Base-by-base conservation (phyloP, 2,888 invertebrate species). In the Malthinus seriepunctatus region DNA sequence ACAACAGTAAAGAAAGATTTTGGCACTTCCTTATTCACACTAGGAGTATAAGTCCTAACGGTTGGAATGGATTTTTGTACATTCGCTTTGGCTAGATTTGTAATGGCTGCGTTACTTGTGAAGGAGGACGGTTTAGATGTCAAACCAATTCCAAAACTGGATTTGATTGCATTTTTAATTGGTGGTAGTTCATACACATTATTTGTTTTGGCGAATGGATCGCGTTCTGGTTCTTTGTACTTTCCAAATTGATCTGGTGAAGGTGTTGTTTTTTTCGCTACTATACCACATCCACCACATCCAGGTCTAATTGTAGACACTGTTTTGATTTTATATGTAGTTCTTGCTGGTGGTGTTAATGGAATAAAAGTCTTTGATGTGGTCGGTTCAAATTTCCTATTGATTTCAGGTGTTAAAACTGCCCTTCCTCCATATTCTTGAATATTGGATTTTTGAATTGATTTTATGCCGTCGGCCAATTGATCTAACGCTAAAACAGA, bases 261-360 rank as follows among this genome's bases (percentile, higher is more conserved):
- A 38, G 39, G 11, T 7, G 8, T 32, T 64, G 69, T 79, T 0
- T 81, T 79, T 1, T 83, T 82, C 3, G 82, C 81, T 1, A 86
- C 83, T 45, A 86, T 77, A 61, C 84, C 83, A 69, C 87, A 87
- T 60, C 82, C 80, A 14, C 84, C 84, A 66, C 87, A 87, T 1
- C 85, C 81, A 52, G 78, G 82, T 69, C 75, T 73, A 32, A 80
- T 70, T 2, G 79, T 73, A 67, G 78, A 63, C 68, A 74, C 72
- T n/a, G 74, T 76, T 34, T 73, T 75, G 53, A 78, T 75, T 9
- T 55, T 61, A 39, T 67, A 65, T 1, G 63, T 56, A 48, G 64
- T 66, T 33, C 70, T 60, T 32, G 66, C 60, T 32, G 67, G 61
- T 32, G 66, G 59, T 45, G 14, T 44, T 1, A 10, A 8, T 11